These are phyloP conservation scores for Myotis lucifugus DNA, from an alignment of 2,113 vertebrate species.

Conservation along the genomic window DNA sequence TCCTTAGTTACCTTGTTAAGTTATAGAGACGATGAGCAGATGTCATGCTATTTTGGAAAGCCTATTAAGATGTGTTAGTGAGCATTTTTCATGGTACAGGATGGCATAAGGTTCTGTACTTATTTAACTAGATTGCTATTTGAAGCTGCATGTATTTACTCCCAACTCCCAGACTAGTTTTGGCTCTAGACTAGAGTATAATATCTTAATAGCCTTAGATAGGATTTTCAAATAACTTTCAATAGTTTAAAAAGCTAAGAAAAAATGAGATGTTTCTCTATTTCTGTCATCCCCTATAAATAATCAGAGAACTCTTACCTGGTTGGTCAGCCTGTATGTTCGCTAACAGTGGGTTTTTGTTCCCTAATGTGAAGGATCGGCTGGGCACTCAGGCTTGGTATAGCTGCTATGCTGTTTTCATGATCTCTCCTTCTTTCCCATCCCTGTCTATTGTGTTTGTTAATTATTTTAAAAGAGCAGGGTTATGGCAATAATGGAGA, in stretches of 20 bases:
- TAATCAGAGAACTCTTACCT: neutral
- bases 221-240: neutral
- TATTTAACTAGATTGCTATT: neutral
- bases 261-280: neutral
- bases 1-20: slow-evolving; percentile 13
- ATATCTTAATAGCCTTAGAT: neutral
- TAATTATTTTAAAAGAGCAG: neutral
- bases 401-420: neutral
- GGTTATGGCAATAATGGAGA: neutral
- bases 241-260: neutral
- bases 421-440: neutral
- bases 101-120: neutral
- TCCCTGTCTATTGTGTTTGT: neutral
- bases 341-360: neutral
- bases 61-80: slow-evolving; percentile 4
- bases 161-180: neutral
- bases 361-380: neutral
- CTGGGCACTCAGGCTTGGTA: neutral
- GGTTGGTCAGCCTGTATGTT: neutral
- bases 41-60: slow-evolving; percentile 20
- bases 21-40: slow-evolving; percentile 34
- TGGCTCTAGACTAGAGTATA: neutral
- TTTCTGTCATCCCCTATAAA: neutral
- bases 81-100: neutral
- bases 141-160: neutral